Conservation (phyloP, 2,888 invertebrate genomes). For the Lottia scabra region DNA sequence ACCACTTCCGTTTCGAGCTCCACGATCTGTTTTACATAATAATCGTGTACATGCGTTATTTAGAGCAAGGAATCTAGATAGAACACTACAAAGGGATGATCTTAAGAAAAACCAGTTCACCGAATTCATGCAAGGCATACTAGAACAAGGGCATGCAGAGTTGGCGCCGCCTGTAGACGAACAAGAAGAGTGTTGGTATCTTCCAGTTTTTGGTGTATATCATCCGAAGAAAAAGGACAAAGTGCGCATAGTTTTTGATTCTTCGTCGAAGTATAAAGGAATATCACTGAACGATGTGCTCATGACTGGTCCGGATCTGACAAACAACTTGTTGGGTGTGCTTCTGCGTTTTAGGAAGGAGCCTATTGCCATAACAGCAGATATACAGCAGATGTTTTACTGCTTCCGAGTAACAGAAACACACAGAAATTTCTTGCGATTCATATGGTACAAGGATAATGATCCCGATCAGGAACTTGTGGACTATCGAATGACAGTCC, state of each 20-base stretch:
- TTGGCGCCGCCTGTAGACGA: no score
- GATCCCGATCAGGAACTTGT: slow-evolving; percentile 26
- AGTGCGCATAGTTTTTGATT: no score
- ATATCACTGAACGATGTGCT: no score
- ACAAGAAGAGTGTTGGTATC: no score
- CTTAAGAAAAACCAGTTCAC: no score
- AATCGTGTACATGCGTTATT: not conserved
- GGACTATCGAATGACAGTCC: slow-evolving; percentile 37
- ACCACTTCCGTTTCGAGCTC: not conserved
- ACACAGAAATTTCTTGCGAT: slow-evolving; percentile 30
- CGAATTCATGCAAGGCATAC: no score
- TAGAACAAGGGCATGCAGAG: no score
- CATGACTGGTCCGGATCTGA: no score
- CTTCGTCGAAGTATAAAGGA: no score
- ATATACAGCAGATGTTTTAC: slow-evolving; percentile 39
- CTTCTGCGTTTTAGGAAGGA: slow-evolving; percentile 31
- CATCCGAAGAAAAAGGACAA: slow-evolving; percentile 5
- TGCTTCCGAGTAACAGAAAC: slow-evolving; percentile 28
- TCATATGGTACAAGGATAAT: slow-evolving; percentile 37
- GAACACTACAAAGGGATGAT: no score
- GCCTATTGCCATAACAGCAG: slow-evolving; percentile 26
- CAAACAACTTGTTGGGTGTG: slow-evolving; percentile 34
- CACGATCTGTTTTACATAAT: not conserved
- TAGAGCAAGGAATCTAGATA: no score
- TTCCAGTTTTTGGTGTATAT: no score